Evolutionary conservation across 2,113 vertebrate species (phyloP).

Genomic region (Vireo altiloquus): DNA sequence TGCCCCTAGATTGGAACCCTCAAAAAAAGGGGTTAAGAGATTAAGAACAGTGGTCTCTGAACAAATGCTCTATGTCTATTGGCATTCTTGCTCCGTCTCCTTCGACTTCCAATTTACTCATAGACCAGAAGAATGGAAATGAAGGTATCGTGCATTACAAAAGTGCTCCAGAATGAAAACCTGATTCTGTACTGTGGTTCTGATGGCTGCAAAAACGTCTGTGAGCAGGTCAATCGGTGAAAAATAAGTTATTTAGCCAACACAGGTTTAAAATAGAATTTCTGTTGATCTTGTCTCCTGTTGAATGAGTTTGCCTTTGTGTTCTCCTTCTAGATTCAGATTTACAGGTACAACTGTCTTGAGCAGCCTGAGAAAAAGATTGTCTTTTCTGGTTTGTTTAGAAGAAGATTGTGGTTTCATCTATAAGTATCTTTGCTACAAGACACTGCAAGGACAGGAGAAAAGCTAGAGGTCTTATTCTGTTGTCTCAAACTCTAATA

Average conservation of each 20-base stretch:
- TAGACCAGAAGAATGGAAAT: not conserved
- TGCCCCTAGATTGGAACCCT: not conserved
- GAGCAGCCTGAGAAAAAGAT: not conserved
- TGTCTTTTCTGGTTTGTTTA: not conserved
- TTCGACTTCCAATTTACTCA: not conserved
- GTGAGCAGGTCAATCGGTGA: not conserved
- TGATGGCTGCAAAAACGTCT: not conserved
- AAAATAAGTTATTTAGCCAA: not conserved
- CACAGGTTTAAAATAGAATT: not conserved
- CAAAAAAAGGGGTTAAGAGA: not conserved
- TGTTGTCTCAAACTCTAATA: not conserved
- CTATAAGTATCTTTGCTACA: not conserved
- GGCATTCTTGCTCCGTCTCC: not conserved
- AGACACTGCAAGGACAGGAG: not conserved
- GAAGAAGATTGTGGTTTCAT: not conserved
- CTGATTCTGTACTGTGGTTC: not conserved
- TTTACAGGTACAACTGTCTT: not conserved
- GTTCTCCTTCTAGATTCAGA: not conserved
- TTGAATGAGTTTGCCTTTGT: not conserved
- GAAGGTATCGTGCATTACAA: rapidly evolving
- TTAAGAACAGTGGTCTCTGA: not conserved
- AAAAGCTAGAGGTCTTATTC: not conserved
- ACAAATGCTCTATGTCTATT: not conserved
- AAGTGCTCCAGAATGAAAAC: not conserved
- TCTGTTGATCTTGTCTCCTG: not conserved